phyloP scores from a whole-genome alignment of 2,888 invertebrate species.

The Noctua janthe region DNA sequence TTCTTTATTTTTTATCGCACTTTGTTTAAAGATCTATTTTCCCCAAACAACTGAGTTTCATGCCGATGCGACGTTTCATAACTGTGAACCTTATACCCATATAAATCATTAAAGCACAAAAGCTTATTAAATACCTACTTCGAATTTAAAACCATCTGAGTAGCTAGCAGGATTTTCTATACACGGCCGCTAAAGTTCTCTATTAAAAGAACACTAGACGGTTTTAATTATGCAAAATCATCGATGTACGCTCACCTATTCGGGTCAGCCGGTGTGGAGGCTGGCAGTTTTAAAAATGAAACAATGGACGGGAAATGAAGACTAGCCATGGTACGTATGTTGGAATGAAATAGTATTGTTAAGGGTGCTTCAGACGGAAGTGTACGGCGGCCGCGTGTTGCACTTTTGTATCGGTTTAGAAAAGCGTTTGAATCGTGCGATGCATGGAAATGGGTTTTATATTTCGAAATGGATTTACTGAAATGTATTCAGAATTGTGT shows the following conservation, averaged over 20 bases:
- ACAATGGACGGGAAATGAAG: constrained; percentile 81
- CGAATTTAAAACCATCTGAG: constrained; percentile 20
- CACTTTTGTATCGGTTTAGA: constrained; percentile 69
- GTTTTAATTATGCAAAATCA: constrained; percentile 86
- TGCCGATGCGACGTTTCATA: not conserved
- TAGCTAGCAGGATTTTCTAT: constrained; percentile 42
- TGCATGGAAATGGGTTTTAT: constrained; percentile 61
- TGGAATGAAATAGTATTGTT: constrained; percentile 73
- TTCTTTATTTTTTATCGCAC: not conserved
- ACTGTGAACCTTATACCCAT: not conserved
- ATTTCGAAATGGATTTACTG: constrained; percentile 59
- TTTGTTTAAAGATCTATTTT: not conserved
- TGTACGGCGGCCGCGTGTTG: constrained; percentile 60
- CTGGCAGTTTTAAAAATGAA: constrained; percentile 81
- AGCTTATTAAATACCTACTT: constrained; percentile 10
- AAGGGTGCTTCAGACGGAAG: constrained; percentile 66
- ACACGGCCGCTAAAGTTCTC: constrained; percentile 58
- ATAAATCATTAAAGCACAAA: not conserved
- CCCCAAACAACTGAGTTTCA: not conserved
- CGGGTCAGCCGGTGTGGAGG: constrained; percentile 80
- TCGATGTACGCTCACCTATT: constrained; percentile 79
- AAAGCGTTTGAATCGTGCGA: constrained; percentile 62
- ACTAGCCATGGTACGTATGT: constrained; percentile 71
- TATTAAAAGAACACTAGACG: constrained; percentile 77
- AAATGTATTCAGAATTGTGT: constrained; percentile 61